Base-by-base conservation (phyloP, 1,140 invertebrate species). In the Lycorma delicatula region DNA sequence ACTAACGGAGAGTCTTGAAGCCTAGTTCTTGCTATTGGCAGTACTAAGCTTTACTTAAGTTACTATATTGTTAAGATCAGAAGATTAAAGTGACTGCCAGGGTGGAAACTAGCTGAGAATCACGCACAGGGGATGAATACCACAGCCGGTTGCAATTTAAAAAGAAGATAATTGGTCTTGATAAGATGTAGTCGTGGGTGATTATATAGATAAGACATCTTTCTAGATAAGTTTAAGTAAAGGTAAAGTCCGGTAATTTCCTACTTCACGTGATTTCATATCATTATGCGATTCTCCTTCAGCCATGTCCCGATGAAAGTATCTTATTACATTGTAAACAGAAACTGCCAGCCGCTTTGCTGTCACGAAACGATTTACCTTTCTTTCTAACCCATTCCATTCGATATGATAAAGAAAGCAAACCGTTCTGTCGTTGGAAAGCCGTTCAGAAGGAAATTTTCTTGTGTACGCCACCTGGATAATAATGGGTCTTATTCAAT, bases 261-360 rank as follows among this genome's bases (percentile, higher is more conserved):
- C 41, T 44, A 44, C 16, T 44, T 44, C 23, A 20, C 41, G 41
- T 44, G 41, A 44, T 44, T 44, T 44, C 41, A 22, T 44, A 44
- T 44, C 41, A 44, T 44, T 44, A 44, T 16, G 41, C 41, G 41
- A 44, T 44, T 44, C 41, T 44, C 41, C 23, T 44, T 20, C n/a
- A n/a, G n/a, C 16, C 41, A 44, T 44, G 41, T 44, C 41, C n/a
- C 41, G 41, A 44, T 44, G 41, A 44, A 44, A 44, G 41, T 44
- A 44, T 44, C 41, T 44, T 44, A 44, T 44, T 44, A 44, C 41
- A 22, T 20, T 20, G 16, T 16, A 44, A 44, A 44, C 41, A n/a
- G n/a, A n/a, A n/a, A n/a, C n/a, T n/a, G n/a, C n/a, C n/a, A n/a
- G n/a, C n/a, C n/a, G 5, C 23, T 5, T 5, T 44, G 16, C 16